Evolutionary conservation across 2,797 vertebrate species (phyloP), one percentile per base, ranked within the genome.

Genomic region (Cygnus olor): DNA sequence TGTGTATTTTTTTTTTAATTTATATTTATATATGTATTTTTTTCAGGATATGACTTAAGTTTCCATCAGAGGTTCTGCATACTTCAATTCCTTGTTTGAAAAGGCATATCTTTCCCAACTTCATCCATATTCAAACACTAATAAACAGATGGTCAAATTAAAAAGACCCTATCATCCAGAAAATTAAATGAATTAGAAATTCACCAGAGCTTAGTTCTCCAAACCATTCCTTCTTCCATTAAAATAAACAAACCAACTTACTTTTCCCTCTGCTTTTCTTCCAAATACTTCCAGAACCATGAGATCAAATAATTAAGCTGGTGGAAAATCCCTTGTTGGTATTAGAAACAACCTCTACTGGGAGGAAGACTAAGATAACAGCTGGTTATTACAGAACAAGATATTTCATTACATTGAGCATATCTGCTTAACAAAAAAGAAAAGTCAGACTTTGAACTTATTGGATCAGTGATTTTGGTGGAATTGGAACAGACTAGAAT

Each of bases 111-210:
- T 68, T 78, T 80, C 68, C 79, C 42, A 51, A 92, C 68, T 95
- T 89, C 85, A 96, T 93, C 91, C 76, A 92, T 94, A 95, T 91
- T 93, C 93, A 95, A 92, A 88, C 70, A 72, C 66, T 89, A 78
- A 95, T 94, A 96, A 97, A 92, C 97, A 96, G 96, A 97, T 97
- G 96, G 95, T 92, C 94, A 97, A 94, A 97, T 97, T 96, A 96
- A 93, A 93, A 92, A 94, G 88, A 85, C 69, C 88, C 85, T 89
- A 70, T 94, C 96, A 96, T 82, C 91, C 96, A 96, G 97, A 97
- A 97, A 97, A 97, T 97, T 96, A 94, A 96, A 96, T 95, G 95
- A 97, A 94, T 96, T 97, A 95, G 82, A 93, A 96, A 96, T 90
- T 94, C 95, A 91, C 85, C 61, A 56, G 89, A 96, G 91, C 60